phyloP scores from a whole-genome alignment of 1,140 invertebrate species.

The Drosophila setifemur region DNA sequence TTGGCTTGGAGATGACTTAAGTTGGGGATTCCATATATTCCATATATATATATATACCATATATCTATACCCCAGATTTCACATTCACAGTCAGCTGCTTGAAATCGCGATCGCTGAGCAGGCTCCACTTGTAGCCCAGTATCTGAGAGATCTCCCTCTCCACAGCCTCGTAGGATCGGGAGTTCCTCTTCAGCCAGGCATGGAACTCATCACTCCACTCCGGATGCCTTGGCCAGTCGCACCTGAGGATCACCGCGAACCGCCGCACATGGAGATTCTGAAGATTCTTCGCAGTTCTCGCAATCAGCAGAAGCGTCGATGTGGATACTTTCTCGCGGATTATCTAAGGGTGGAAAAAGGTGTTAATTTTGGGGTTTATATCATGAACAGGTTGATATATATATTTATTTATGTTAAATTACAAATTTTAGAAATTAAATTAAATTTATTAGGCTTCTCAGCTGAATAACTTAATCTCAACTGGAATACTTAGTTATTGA shows the following conservation, averaged over 20 bases:
- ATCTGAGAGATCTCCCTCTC: constrained; percentile 88
- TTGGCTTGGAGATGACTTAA: not conserved
- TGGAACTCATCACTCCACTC: constrained; percentile 88
- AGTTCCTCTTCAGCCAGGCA: constrained; percentile 86
- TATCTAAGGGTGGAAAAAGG: constrained; percentile 83
- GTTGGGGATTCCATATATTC: too few species aligned
- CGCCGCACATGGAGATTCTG: constrained; percentile 87
- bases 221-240: constrained; percentile 87
- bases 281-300: constrained; percentile 86
- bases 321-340: constrained; percentile 92
- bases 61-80: constrained; percentile 33
- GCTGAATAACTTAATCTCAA: too few species aligned
- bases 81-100: constrained; percentile 81
- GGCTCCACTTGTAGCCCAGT: constrained; percentile 88
- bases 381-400: too few species aligned
- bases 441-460: too few species aligned
- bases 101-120: constrained; percentile 89
- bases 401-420: not conserved
- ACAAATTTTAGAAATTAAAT: not conserved
- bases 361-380: not conserved
- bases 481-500: not conserved
- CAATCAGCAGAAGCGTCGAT: constrained; percentile 89
- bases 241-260: constrained; percentile 88
- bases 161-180: constrained; percentile 86
- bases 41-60: not conserved